phyloP scores from a whole-genome alignment of 2,797 vertebrate species.

The Vespertilio murinus region DNA sequence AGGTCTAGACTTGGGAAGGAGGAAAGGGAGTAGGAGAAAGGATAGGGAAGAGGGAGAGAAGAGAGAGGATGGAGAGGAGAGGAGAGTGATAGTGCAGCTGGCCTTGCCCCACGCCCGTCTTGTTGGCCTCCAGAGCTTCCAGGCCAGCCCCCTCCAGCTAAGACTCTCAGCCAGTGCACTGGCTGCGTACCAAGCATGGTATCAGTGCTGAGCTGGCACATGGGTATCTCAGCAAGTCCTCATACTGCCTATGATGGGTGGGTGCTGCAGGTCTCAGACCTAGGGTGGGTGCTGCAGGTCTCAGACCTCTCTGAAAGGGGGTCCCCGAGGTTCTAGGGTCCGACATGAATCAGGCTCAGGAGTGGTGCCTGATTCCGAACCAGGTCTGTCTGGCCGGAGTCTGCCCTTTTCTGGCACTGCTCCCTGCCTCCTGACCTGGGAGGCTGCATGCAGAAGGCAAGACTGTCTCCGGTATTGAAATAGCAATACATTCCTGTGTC shows the following conservation, averaged over 20 bases:
- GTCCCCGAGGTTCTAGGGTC: neutral
- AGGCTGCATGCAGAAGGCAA: rapidly evolving
- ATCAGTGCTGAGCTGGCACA: rapidly evolving
- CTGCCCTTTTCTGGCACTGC: neutral
- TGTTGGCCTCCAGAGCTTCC: neutral
- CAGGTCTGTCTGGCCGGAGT: neutral
- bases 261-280: neutral
- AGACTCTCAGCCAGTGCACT: rapidly evolving
- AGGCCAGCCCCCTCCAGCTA: rapidly evolving
- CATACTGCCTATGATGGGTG: rapidly evolving
- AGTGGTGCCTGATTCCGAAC: neutral
- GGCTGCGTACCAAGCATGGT: rapidly evolving
- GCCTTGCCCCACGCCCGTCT: neutral
- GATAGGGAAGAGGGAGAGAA: neutral
- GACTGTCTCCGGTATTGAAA: rapidly evolving
- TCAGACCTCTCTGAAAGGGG: neutral
- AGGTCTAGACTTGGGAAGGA: slow-evolving; percentile 50
- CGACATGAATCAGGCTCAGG: neutral
- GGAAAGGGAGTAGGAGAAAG: neutral
- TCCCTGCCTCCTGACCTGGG: neutral
- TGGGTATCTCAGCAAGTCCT: neutral
- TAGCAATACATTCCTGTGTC: rapidly evolving
- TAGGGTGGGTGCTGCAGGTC: neutral
- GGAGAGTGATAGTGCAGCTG: neutral
- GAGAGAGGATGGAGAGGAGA: neutral